Evolutionary conservation across 64 coral and sea anemone genomes (phyloP).

Genomic region (Porites australiensis): DNA sequence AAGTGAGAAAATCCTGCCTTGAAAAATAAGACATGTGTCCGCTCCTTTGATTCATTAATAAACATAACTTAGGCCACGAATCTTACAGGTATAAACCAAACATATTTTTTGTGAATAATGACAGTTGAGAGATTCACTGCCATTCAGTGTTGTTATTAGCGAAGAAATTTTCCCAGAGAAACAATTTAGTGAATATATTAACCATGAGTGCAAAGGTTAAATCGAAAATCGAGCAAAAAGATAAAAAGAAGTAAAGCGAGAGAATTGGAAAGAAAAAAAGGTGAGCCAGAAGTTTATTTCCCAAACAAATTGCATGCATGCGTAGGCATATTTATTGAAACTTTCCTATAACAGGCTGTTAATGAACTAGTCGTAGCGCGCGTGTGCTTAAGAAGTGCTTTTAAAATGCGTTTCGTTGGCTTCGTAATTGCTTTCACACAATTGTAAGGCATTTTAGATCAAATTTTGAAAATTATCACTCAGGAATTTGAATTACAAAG

Average conservation of each 20-base stretch:
- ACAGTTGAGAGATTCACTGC: no score
- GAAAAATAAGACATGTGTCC: background rate
- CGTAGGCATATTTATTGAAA: background rate
- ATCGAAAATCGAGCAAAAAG: background rate
- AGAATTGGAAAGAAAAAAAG: background rate
- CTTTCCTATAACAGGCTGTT: background rate
- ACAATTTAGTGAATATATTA: no score
- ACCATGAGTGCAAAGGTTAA: no score
- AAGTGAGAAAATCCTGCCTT: background rate
- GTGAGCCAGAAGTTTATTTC: background rate
- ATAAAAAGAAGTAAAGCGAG: background rate
- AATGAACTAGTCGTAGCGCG: background rate
- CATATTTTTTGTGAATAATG: no score
- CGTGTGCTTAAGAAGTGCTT: background rate
- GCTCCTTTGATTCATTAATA: background rate
- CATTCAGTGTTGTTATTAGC: no score
- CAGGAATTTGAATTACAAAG: slow-evolving; percentile 24
- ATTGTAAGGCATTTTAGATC: slow-evolving; percentile 38
- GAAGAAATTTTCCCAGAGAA: no score
- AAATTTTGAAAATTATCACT: background rate
- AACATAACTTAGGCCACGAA: background rate
- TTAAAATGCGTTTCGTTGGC: background rate
- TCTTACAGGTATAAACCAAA: background rate
- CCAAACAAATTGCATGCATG: background rate
- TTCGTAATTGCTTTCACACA: slow-evolving; percentile 32